A percentile compares a stretch with the other conserved stretches of the same genome.
phyloP scores from a whole-genome alignment of 2,113 vertebrate species.

The Apodemus speciosus region DNA sequence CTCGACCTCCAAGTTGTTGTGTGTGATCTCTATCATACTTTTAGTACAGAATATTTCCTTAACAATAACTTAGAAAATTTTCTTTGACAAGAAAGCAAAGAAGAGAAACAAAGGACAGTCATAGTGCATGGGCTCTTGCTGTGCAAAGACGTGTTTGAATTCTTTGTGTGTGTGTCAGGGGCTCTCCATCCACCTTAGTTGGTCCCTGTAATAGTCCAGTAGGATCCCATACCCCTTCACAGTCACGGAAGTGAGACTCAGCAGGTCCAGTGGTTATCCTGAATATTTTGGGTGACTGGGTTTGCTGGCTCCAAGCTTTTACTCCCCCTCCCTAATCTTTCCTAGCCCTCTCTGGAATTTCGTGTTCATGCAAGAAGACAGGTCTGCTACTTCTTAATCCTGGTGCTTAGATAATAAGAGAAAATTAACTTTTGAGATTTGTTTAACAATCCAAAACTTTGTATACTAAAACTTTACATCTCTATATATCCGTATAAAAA shows the following conservation, averaged over 20 bases:
- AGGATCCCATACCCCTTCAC: not conserved
- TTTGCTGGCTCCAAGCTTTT: not conserved
- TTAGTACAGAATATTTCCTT: not conserved
- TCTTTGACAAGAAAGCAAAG: not conserved
- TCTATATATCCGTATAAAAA: not conserved
- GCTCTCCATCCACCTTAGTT: not conserved
- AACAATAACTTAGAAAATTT: constrained; percentile 5
- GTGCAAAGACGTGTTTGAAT: not conserved
- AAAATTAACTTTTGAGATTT: not conserved
- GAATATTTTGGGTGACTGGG: not conserved
- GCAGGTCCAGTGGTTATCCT: not conserved
- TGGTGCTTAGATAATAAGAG: not conserved
- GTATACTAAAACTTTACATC: not conserved
- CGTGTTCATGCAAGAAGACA: not conserved
- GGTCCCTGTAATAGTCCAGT: not conserved
- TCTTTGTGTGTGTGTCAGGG: not conserved
- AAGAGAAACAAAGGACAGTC: not conserved
- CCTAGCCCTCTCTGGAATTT: not conserved
- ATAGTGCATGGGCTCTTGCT: not conserved
- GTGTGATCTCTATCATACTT: not conserved
- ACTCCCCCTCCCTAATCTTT: not conserved
- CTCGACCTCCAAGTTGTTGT: not conserved
- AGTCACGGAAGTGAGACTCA: not conserved
- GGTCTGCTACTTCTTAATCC: not conserved
- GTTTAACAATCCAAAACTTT: not conserved